Evolutionary conservation across 2,888 invertebrate species (phyloP).

Genomic region (Hirtodrosophila cameraria): DNA sequence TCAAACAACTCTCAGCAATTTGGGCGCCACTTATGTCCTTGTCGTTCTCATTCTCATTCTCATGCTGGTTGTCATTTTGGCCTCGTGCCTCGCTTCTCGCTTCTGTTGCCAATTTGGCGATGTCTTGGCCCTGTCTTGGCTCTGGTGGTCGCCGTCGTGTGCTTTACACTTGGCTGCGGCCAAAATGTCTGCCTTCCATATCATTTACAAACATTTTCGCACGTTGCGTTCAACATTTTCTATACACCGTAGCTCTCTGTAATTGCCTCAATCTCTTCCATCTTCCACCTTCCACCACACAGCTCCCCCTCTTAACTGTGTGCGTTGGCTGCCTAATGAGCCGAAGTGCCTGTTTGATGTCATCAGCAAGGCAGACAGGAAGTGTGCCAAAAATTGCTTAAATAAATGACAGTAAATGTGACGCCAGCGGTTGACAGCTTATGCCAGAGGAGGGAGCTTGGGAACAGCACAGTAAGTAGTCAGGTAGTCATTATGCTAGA

Average conservation of each 20-base stretch:
- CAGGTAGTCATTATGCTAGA: slow-evolving; percentile 8
- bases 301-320: slow-evolving; percentile 1
- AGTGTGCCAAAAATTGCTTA: slow-evolving; percentile 77
- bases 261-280: slow-evolving; percentile 52
- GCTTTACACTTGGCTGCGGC: slow-evolving; percentile 72
- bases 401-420: slow-evolving; percentile 78
- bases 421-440: slow-evolving; percentile 55
- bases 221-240: slow-evolving; percentile 59
- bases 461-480: too few relatives aligned
- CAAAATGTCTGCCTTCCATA: slow-evolving; percentile 66
- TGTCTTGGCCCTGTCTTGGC: slow-evolving; percentile 16
- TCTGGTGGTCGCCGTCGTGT: slow-evolving; percentile 32
- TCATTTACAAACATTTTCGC: slow-evolving; percentile 72
- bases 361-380: slow-evolving; percentile 68
- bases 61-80: slow-evolving; percentile 13
- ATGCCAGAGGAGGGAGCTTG: neutral
- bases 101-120: slow-evolving; percentile 44
- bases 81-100: slow-evolving; percentile 24
- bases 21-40: slow-evolving; percentile 66
- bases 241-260: slow-evolving; percentile 51
- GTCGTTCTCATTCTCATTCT: slow-evolving; percentile 35
- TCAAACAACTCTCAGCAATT: slow-evolving; percentile 56
- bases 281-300: neutral
- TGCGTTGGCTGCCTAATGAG: slow-evolving; percentile 69
- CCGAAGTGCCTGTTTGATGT: slow-evolving; percentile 77